Percentiles rank a stretch among this genome's conserved stretches.
Evolutionary conservation across 2,113 vertebrate genomes (phyloP).

Genomic region (Syrmaticus mikado): DNA sequence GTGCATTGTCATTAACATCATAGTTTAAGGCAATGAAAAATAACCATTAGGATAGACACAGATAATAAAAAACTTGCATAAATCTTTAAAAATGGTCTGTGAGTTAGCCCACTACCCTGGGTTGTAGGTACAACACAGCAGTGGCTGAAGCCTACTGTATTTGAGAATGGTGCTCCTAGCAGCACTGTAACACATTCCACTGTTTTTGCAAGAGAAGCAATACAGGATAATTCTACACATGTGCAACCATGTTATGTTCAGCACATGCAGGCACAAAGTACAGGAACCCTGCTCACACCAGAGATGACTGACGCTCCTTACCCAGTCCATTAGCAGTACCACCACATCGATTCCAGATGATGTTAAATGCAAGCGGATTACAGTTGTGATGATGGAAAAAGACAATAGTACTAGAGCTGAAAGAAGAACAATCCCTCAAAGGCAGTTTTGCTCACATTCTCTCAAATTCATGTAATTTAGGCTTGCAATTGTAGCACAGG

Average conservation of each 20-base stretch:
- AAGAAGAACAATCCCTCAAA: not conserved
- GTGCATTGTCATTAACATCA: fast-evolving
- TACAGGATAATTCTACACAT: not conserved
- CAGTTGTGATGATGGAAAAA: not conserved
- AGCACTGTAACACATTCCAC: not conserved
- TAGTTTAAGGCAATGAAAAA: not conserved
- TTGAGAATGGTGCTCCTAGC: not conserved
- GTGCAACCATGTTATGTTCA: not conserved
- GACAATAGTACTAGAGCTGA: not conserved
- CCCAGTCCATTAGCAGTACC: not conserved
- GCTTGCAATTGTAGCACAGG: not conserved
- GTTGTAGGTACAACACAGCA: not conserved
- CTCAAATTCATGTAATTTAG: not conserved
- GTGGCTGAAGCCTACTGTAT: not conserved
- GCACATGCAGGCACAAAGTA: not conserved
- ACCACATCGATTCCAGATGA: not conserved
- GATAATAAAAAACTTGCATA: not conserved
- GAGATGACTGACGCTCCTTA: not conserved
- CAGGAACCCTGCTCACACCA: not conserved
- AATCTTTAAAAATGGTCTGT: not conserved
- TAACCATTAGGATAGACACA: not conserved
- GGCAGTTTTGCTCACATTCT: not conserved
- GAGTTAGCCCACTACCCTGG: not conserved
- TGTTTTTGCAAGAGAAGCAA: not conserved
- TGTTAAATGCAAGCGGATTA: not conserved